A percentile compares a stretch with the other conserved stretches of the same genome.
These are phyloP conservation scores for Hanleya hanleyi DNA, from an alignment of 2,888 invertebrate species.

Conservation along the genomic window DNA sequence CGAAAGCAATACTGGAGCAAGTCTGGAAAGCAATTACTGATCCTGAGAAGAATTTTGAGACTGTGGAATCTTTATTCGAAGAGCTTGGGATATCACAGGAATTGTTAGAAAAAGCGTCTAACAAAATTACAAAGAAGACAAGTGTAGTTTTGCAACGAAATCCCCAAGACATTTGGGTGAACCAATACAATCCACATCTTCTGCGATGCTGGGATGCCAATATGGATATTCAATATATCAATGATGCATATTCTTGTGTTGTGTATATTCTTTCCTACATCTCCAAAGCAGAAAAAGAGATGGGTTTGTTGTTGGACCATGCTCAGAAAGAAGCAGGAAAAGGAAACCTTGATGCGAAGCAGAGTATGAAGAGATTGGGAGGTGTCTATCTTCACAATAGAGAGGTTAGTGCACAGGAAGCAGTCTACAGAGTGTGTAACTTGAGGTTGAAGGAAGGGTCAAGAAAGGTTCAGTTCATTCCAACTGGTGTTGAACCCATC, in stretches of 20 bases:
- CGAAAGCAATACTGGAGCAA: constrained; percentile 11
- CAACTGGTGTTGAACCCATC: constrained; percentile 24
- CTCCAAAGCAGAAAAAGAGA: constrained; percentile 38
- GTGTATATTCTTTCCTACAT: constrained; percentile 46
- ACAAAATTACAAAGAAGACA: constrained; percentile 18
- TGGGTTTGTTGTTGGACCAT: constrained; percentile 18
- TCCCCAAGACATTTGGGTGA: constrained; percentile 29
- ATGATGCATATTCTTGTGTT: constrained; percentile 38
- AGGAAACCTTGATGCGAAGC: constrained; percentile 21
- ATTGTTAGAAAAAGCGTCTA: constrained; percentile 21
- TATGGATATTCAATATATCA: too few species aligned
- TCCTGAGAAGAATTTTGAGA: not conserved
- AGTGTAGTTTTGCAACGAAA: constrained; percentile 23
- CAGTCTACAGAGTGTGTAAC: constrained; percentile 29
- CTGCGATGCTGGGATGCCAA: constrained; percentile 36
- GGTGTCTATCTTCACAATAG: constrained; percentile 24
- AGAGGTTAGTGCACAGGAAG: constrained; percentile 35
- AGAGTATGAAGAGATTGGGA: constrained; percentile 25
- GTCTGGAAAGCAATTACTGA: constrained; percentile 18
- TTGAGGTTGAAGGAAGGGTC: constrained; percentile 24
- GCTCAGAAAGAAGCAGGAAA: constrained; percentile 25
- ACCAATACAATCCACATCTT: constrained; percentile 34
- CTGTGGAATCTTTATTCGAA: constrained; percentile 13
- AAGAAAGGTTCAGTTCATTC: constrained; percentile 27
- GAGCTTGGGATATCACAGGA: constrained; percentile 8